Evolutionary conservation across 2,888 invertebrate genomes (phyloP), one percentile per base, ranked within the genome.

Genomic region (Pheosia gnoma): DNA sequence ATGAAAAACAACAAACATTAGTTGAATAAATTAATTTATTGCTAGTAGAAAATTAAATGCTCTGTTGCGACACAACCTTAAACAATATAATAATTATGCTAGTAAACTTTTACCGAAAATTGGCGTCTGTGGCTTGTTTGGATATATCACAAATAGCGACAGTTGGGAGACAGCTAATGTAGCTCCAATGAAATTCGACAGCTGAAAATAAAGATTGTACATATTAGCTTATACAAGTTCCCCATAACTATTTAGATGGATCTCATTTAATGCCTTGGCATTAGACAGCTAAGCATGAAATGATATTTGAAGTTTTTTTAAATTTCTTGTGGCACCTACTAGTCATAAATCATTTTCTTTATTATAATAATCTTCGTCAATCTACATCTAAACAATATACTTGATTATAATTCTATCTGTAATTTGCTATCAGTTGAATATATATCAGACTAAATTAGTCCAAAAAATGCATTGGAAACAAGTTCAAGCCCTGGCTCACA

Each of bases 161-260:
- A 97, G 90, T 88, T 98, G 98, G 73, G 95, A 93, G 53, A 95
- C 86, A 3, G 97, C 96, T 59, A 98, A 85, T n/a, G 95, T 75
- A 66, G 95, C 95, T 45, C 98, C 98, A 74, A 98, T 89, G 58
- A 96, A 94, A 88, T 98, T 98, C 52, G 98, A 97, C 71, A 96
- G 91, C 97, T 97, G 91, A 77, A 94, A 94, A 63, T 59, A 73
- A 62, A 70, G 52, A 62, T 39, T 5, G 4, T 8, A 58, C 6
- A 39, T 9, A 9, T 8, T 43, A 43, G n/a, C n/a, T n/a, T n/a
- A n/a, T n/a, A n/a, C n/a, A 47, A 4, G n/a, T 5, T n/a, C 47
- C 4, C 6, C 11, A 45, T 8, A 6, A 39, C 39, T 39, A 39
- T 39, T 39, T 6, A 5, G 5, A 39, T 39, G 7, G 39, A 39